Evolutionary conservation across 1,140 invertebrate species (phyloP), one percentile per base, ranked within the genome.

Genomic region (Plectrocnemia conspersa): DNA sequence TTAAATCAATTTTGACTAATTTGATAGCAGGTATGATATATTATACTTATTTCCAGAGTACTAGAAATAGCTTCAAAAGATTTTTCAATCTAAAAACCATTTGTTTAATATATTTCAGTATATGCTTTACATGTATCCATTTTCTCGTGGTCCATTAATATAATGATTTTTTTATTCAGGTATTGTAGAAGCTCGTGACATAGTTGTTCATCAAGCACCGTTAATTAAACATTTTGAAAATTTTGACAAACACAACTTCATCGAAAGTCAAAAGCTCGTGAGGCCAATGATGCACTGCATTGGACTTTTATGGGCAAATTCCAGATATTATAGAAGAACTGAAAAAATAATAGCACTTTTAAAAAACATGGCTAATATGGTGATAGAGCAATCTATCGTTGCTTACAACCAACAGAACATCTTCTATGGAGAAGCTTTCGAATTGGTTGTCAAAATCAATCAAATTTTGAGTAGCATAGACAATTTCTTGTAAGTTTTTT

Each of bases 281-380:
- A 78, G 81, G 41, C 80, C 83, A 0, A 68, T 91, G 64, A 70
- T 81, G 25, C 72, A 93, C 61, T 84, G 81, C n/a, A 77, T 93
- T 4, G 89, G 88, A 46, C 69, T 93, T 3, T 73, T 91, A 7
- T 95, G 91, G 91, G 81, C 83, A 1, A 82, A 88, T 64, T 93
- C 89, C 0, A 80, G 83, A 59, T 88, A 91, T 66, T 94, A 89
- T 69, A 85, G 86, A 63, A 83, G 79, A 2, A 82, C 86, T 3
- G 82, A 83, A 52, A 74, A 74, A 55, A 61, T 76, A 32, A 73
- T 72, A 62, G 73, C 83, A 2, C 70, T 93, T 1, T 68, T 92
- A 2, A 80, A 82, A 66, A 80, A 88, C 70, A 78, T 91, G 38
- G 82, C 82, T 38, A 93, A 93, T 73, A 68, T 90, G 59, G 66